phyloP scores from a whole-genome alignment of 2,113 vertebrate species.

The Mohoua ochrocephala region DNA sequence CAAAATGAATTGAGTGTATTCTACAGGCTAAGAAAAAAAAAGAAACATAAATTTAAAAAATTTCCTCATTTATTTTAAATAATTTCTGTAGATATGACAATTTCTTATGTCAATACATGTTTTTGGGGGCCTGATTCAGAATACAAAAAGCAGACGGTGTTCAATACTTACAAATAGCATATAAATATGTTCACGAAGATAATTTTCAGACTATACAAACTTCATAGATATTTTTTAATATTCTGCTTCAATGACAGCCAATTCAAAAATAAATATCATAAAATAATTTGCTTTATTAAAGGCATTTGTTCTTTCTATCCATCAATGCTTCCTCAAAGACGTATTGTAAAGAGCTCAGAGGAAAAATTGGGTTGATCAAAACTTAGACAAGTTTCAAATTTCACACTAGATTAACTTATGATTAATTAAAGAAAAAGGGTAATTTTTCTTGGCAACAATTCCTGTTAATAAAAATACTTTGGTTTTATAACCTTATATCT shows the following conservation, averaged over 20 bases:
- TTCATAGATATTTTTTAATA: neutral
- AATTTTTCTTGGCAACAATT: neutral
- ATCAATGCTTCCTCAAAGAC: neutral
- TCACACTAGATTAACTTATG: neutral
- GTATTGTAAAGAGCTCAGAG: neutral
- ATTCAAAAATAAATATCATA: neutral
- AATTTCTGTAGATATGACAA: neutral
- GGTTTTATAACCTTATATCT: neutral
- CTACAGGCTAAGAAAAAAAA: neutral
- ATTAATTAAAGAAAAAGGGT: neutral
- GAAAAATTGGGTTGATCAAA: neutral
- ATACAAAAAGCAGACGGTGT: neutral
- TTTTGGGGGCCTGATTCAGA: neutral
- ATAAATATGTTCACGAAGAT: rapidly evolving
- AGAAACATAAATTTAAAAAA: rapidly evolving
- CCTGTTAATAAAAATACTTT: neutral
- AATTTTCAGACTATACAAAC: neutral
- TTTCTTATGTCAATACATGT: neutral
- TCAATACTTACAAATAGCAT: neutral
- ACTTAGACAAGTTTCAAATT: neutral
- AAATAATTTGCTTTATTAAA: neutral
- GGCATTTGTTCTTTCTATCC: neutral
- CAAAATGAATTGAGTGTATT: neutral
- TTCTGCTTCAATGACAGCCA: neutral
- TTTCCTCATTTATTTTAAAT: neutral